A percentile compares a stretch with the other conserved stretches of the same genome.
Conservation (phyloP, 92 coral and sea anemone species). For the Phenganax marumi region DNA sequence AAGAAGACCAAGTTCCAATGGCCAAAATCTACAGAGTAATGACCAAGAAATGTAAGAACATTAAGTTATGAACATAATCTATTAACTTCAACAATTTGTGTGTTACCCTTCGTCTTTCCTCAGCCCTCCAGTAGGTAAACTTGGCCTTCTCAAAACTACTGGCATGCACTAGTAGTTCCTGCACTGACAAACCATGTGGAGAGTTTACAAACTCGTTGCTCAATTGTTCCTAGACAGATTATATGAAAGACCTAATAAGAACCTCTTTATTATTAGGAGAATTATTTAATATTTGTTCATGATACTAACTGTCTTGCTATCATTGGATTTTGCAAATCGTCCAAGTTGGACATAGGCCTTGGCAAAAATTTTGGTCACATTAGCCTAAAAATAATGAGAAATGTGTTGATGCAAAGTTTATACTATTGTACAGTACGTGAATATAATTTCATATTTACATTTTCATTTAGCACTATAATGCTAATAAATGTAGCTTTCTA, state of each 20-base stretch:
- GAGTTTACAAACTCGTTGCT: conserved; percentile 1
- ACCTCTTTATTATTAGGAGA: too few species aligned
- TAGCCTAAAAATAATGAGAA: conserved; percentile 9
- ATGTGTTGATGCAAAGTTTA: too few species aligned
- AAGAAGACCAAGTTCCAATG: conserved; percentile 1
- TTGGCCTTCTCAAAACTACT: not conserved
- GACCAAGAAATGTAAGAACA: too few species aligned
- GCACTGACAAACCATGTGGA: not conserved
- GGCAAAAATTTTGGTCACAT: conserved; percentile 18
- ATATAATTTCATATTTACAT: not conserved
- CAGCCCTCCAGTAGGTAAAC: not conserved
- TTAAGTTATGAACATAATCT: too few species aligned
- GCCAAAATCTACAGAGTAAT: conserved; percentile 6
- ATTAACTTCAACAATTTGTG: too few species aligned
- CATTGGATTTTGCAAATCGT: conserved; percentile 1
- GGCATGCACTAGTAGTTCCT: not conserved
- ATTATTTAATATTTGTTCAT: not conserved
- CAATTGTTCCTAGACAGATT: not conserved
- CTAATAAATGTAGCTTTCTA: too few species aligned
- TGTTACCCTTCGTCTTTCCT: conserved; percentile 9
- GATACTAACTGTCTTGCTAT: conserved; percentile 21
- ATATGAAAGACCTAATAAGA: too few species aligned
- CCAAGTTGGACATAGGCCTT: conserved; percentile 34
- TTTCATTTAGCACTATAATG: not conserved
- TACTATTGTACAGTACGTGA: not conserved